Evolutionary conservation across 2,113 vertebrate species (phyloP).

Genomic region (Melospiza melodia): DNA sequence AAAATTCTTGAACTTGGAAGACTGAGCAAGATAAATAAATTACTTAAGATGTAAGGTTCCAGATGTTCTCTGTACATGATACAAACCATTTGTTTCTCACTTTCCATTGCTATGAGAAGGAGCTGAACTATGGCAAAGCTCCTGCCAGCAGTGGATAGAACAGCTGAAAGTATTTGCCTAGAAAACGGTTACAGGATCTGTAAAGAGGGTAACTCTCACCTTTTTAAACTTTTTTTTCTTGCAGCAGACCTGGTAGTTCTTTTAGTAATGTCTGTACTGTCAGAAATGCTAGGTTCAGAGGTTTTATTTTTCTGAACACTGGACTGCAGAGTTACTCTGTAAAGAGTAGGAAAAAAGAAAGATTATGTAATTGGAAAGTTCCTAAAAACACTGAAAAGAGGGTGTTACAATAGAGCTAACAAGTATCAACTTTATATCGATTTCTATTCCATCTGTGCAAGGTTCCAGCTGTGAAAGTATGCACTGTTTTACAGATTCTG

Average conservation of each 20-base stretch:
- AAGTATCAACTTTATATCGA: not conserved
- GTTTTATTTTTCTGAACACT: slow-evolving; percentile 86
- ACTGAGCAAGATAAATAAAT: not conserved
- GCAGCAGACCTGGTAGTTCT: slow-evolving; percentile 87
- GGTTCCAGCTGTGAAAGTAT: not conserved
- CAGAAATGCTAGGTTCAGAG: slow-evolving; percentile 82
- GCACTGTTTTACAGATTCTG: not conserved
- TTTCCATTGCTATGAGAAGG: not conserved
- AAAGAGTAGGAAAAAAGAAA: slow-evolving; percentile 75
- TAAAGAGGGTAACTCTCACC: slow-evolving; percentile 75
- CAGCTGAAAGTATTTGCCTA: not conserved
- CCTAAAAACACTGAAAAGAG: not conserved
- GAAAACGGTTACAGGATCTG: not conserved
- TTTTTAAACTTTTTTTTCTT: slow-evolving; percentile 81
- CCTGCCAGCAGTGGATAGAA: not conserved
- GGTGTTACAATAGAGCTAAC: not conserved
- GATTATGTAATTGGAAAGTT: slow-evolving; percentile 66
- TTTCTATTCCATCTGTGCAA: not conserved
- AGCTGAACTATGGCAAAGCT: not conserved
- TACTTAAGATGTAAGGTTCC: not conserved
- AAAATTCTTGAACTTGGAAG: not conserved
- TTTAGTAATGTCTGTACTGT: slow-evolving; percentile 84
- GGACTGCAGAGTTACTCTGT: slow-evolving; percentile 88
- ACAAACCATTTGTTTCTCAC: not conserved
- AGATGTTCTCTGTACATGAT: not conserved